These are phyloP conservation scores for Beris chalybata DNA, from an alignment of 2,888 invertebrate genomes.

Conservation along the genomic window DNA sequence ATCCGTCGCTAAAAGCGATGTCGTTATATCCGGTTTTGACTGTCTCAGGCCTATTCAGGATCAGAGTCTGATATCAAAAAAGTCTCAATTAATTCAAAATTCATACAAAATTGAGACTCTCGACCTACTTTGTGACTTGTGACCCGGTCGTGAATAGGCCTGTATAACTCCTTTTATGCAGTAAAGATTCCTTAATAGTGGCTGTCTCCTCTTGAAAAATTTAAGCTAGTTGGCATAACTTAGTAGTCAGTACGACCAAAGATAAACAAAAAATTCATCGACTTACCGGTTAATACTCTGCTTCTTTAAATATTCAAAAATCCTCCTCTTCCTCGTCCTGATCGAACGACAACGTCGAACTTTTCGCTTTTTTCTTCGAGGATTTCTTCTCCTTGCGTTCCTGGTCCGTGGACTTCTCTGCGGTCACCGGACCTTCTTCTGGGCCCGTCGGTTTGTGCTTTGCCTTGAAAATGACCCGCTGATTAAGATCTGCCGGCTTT, in stretches of 20 bases:
- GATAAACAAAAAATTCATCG: constrained; percentile 16
- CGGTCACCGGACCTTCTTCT: neutral
- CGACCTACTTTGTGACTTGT: too few relatives aligned
- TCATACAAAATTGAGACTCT: too few relatives aligned
- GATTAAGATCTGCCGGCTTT: constrained; percentile 63
- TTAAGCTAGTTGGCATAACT: too few relatives aligned
- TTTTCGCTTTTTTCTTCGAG: constrained; percentile 43
- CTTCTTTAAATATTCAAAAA: constrained; percentile 17
- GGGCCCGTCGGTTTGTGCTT: constrained; percentile 42
- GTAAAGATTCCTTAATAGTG: too few relatives aligned
- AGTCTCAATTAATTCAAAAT: too few relatives aligned
- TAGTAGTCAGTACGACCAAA: constrained; percentile 10
- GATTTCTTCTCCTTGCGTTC: constrained; percentile 40
- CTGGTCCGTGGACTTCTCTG: constrained; percentile 16
- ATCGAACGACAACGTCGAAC: constrained; percentile 56
- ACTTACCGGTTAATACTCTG: constrained; percentile 8
- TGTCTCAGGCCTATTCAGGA: too few relatives aligned
- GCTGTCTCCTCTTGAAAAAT: too few relatives aligned
- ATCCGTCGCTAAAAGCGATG: too few relatives aligned
- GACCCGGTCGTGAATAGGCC: too few relatives aligned
- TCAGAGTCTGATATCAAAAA: too few relatives aligned
- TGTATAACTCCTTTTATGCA: too few relatives aligned
- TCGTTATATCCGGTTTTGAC: too few relatives aligned
- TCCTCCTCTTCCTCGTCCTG: constrained; percentile 57
- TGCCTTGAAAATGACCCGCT: constrained; percentile 63